These are phyloP conservation scores for Craseonycteris thonglongyai DNA, from an alignment of 2,113 vertebrate species.

Conservation along the genomic window DNA sequence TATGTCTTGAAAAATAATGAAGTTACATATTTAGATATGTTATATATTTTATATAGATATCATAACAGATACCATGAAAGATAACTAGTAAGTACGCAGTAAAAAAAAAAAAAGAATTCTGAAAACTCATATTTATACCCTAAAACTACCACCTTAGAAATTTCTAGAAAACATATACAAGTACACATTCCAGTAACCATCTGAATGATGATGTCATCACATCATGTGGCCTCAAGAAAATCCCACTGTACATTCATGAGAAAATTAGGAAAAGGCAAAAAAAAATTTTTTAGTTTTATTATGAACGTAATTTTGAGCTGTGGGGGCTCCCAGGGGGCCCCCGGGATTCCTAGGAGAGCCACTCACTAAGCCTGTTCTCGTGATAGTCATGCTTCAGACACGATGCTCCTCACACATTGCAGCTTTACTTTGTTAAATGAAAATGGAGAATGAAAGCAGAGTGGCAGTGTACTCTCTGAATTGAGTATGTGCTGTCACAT, in stretches of 20 bases:
- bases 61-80: not conserved
- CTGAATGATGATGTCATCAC: not conserved
- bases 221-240: not conserved
- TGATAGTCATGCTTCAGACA: rapidly evolving
- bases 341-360: not conserved
- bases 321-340: not conserved
- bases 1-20: not conserved
- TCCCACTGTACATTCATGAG: not conserved
- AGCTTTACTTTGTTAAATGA: not conserved
- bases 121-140: not conserved
- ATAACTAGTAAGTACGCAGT: not conserved
- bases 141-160: not conserved
- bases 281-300: not conserved
- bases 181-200: not conserved
- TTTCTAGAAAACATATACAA: not conserved
- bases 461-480: rapidly evolving
- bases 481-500: not conserved
- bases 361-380: rapidly evolving
- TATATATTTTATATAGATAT: not conserved
- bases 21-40: not conserved
- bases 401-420: not conserved
- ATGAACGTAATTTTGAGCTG: not conserved
- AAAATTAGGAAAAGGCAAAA: not conserved
- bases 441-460: not conserved
- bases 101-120: not conserved